Conservation (phyloP, 2,797 vertebrate genomes). For the Esox lucius region DNA sequence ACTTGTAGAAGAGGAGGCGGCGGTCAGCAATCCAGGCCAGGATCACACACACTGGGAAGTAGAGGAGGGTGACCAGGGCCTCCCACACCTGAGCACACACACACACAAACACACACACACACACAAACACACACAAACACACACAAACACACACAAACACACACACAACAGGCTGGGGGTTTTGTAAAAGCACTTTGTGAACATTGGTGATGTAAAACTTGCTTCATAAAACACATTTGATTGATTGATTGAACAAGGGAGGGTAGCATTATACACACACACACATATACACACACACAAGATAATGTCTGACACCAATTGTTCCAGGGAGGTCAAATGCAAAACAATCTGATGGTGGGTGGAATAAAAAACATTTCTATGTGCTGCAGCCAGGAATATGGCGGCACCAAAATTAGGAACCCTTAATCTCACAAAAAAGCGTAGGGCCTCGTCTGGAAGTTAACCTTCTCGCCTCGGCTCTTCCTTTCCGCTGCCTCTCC, state of each 20-base stretch:
- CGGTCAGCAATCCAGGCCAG: conserved; percentile 92
- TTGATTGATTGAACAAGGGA: background rate
- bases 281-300: conserved; percentile 7
- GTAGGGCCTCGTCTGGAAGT: too few species aligned
- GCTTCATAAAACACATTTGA: background rate
- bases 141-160: conserved; percentile 6
- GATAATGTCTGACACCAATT: background rate
- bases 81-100: conserved; percentile 80
- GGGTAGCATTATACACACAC: conserved; percentile 1
- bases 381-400: too few species aligned
- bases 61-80: conserved; percentile 85
- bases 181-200: too few species aligned
- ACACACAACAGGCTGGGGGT: background rate
- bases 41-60: conserved; percentile 88
- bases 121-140: background rate
- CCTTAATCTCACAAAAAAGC: too few species aligned
- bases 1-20: conserved; percentile 90
- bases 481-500: too few species aligned
- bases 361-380: too few species aligned
- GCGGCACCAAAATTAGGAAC: too few species aligned
- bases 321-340: too few species aligned
- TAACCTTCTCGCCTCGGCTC: too few species aligned
- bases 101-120: conserved; percentile 7
- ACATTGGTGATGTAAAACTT: too few species aligned
- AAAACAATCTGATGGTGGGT: too few species aligned